A percentile compares a stretch with the other conserved stretches of the same genome.
phyloP scores from a whole-genome alignment of 2,888 invertebrate species.

The Cyrtodaria siliqua region DNA sequence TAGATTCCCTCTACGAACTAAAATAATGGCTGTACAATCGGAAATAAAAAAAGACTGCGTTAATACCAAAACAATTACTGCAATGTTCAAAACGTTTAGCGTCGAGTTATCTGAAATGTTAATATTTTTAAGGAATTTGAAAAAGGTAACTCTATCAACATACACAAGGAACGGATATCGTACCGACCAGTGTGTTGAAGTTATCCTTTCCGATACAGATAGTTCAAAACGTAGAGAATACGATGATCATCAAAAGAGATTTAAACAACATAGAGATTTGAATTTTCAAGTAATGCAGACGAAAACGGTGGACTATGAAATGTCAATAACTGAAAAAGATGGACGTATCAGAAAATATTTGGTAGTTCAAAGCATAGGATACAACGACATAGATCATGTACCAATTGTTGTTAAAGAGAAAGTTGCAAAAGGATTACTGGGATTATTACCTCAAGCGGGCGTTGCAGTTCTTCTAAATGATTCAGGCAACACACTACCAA shows the following conservation, averaged over 20 bases:
- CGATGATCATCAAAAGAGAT: neutral
- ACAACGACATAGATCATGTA: conserved; percentile 45
- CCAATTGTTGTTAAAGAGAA: conserved; percentile 59
- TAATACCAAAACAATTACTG: conserved; percentile 8
- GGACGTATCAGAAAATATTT: conserved; percentile 22
- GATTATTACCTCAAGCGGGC: conserved; percentile 72
- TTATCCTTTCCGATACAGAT: neutral
- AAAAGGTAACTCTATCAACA: conserved; percentile 36
- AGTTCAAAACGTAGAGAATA: neutral
- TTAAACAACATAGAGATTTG: conserved; percentile 10
- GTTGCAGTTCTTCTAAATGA: conserved; percentile 55
- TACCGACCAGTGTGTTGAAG: neutral
- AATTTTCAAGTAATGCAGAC: conserved; percentile 7
- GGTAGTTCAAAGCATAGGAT: conserved; percentile 73
- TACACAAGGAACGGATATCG: conserved; percentile 3
- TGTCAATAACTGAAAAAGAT: neutral
- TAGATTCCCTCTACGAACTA: conserved; percentile 62
- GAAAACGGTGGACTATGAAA: neutral
- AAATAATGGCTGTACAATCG: conserved; percentile 73
- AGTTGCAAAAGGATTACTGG: conserved; percentile 61
- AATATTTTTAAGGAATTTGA: conserved; percentile 60
- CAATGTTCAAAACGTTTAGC: conserved; percentile 35
- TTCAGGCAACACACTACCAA: conserved; percentile 38
- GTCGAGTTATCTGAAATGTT: conserved; percentile 39
- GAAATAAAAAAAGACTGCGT: conserved; percentile 64